These are phyloP conservation scores for Syrmaticus mikado DNA, from an alignment of 2,113 vertebrate species.

Conservation along the genomic window DNA sequence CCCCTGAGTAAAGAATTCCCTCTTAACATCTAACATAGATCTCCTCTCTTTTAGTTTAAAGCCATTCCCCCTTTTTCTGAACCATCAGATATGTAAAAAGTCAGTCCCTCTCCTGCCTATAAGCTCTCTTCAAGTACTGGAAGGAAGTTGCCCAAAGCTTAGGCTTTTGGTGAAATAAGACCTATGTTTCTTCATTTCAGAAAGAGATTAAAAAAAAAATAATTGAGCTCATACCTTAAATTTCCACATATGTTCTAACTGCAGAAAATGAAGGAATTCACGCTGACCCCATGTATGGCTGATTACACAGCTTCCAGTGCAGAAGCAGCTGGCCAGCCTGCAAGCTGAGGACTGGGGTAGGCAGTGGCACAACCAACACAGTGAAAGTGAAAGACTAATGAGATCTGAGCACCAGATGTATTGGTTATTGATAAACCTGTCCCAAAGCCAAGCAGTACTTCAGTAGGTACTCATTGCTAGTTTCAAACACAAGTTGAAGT, in stretches of 20 bases:
- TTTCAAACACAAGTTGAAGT: not conserved
- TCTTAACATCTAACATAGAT: too few relatives aligned
- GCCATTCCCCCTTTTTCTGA: too few relatives aligned
- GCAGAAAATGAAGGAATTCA: not conserved
- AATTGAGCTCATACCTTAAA: not conserved
- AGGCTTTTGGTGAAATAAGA: not conserved
- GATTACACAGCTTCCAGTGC: not conserved
- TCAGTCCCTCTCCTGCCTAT: too few relatives aligned
- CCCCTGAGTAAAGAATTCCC: too few relatives aligned
- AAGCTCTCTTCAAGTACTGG: too few relatives aligned
- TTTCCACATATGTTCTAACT: not conserved
- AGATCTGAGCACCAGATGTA: not conserved
- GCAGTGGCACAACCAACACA: not conserved
- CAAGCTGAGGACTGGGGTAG: too few relatives aligned
- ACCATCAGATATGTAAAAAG: too few relatives aligned
- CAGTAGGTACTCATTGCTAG: not conserved
- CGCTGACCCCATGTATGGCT: not conserved
- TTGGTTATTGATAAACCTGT: not conserved
- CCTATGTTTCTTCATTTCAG: not conserved
- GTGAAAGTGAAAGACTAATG: not conserved
- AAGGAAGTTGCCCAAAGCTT: not conserved
- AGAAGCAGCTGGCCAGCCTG: not conserved
- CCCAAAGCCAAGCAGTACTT: not conserved
- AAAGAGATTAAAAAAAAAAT: not conserved
- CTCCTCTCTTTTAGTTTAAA: too few relatives aligned